Percentiles rank a stretch among this genome's conserved stretches.
phyloP scores from a whole-genome alignment of 2,113 vertebrate species.

The Platysteira castanea region DNA sequence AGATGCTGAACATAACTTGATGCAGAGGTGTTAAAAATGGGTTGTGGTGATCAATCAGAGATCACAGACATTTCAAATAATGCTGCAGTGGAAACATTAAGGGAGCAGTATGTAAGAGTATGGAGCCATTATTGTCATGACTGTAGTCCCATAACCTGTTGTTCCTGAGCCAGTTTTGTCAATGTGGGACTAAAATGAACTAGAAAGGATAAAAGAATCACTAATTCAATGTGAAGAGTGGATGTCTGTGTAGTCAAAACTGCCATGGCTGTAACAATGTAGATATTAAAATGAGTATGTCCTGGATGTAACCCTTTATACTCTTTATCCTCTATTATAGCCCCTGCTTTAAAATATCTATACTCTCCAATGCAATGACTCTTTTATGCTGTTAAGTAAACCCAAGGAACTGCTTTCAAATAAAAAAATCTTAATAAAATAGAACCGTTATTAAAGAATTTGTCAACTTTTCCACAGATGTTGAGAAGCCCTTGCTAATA shows the following conservation, averaged over 20 bases:
- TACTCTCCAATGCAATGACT: not conserved
- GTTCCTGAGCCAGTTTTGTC: not conserved
- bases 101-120: not conserved
- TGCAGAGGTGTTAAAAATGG: not conserved
- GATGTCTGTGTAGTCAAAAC: not conserved
- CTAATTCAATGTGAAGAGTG: not conserved
- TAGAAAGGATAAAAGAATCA: not conserved
- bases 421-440: not conserved
- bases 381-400: not conserved
- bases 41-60: not conserved
- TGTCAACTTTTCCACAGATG: constrained; percentile 51
- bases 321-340: not conserved
- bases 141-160: not conserved
- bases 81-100: not conserved
- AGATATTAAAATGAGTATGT: not conserved
- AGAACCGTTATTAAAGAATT: not conserved
- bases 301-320: not conserved
- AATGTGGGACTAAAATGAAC: not conserved
- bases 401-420: not conserved
- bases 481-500: constrained; percentile 1
- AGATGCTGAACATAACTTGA: not conserved
- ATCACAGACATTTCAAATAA: not conserved
- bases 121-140: not conserved
- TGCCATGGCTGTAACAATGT: not conserved
- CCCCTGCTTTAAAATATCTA: not conserved